Percentiles rank a stretch among this genome's conserved stretches.
These are phyloP conservation scores for Polypterus bichir DNA, from an alignment of 2,113 vertebrate genomes.

Conservation along the genomic window DNA sequence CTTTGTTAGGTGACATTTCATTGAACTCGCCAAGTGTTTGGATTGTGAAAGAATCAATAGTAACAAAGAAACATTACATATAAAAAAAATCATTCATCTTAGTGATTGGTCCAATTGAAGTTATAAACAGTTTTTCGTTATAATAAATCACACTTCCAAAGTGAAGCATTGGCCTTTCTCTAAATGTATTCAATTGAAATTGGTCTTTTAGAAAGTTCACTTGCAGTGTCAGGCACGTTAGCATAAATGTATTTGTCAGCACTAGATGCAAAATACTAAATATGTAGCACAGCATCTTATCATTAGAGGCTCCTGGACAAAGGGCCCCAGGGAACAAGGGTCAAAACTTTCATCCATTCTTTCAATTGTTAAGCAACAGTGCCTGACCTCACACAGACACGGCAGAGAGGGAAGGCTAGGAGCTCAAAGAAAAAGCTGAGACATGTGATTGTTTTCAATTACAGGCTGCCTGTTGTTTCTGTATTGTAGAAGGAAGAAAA, in stretches of 20 bases:
- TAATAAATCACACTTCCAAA: neutral
- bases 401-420: neutral
- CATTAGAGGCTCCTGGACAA: neutral
- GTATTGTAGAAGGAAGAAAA: neutral
- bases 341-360: slow-evolving; percentile 2
- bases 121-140: neutral
- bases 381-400: neutral
- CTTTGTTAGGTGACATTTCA: too few species aligned
- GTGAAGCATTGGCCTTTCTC: neutral
- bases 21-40: too few species aligned
- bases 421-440: slow-evolving; percentile 1
- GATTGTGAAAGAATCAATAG: too few species aligned
- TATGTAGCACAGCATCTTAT: neutral
- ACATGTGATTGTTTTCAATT: neutral
- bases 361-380: neutral
- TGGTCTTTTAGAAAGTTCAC: neutral
- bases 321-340: neutral
- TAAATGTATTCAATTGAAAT: neutral
- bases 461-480: neutral
- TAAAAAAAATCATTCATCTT: too few species aligned
- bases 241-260: slow-evolving; percentile 2
- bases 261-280: neutral
- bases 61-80: too few species aligned
- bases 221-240: neutral
- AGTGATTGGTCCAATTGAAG: neutral